A percentile compares a stretch with the other conserved stretches of the same genome.
These are phyloP conservation scores for Pyrocoelia pectoralis DNA, from an alignment of 2,888 invertebrate species.

Conservation along the genomic window DNA sequence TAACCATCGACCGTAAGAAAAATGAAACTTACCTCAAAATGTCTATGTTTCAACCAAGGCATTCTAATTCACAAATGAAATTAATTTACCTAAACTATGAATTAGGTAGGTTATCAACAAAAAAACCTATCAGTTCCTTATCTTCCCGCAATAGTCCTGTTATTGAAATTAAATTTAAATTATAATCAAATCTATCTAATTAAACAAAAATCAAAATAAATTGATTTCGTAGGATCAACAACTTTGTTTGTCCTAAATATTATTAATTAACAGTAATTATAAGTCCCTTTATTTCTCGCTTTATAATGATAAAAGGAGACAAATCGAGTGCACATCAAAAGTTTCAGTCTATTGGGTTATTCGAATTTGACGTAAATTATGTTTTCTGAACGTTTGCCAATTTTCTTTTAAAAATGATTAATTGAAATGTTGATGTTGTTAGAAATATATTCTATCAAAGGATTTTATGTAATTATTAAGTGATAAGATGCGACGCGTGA, in stretches of 20 bases:
- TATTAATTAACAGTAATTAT: background rate
- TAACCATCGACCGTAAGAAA: too few relatives aligned
- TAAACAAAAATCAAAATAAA: background rate
- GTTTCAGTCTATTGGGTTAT: background rate
- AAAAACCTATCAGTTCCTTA: background rate
- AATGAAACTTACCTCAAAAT: background rate
- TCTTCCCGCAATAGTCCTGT: conserved; percentile 7
- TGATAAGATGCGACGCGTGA: background rate
- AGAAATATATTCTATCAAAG: conserved; percentile 8
- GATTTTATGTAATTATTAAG: background rate
- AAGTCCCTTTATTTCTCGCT: background rate
- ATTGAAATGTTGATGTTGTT: conserved; percentile 10
- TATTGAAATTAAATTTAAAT: conserved; percentile 4
- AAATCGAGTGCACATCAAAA: background rate
- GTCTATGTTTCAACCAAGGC: conserved; percentile 9
- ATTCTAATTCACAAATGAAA: conserved; percentile 2
- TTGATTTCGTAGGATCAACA: conserved; percentile 2
- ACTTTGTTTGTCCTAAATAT: background rate
- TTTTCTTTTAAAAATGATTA: conserved; percentile 11
- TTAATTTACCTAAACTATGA: background rate
- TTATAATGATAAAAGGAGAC: background rate
- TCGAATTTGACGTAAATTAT: conserved; percentile 12
- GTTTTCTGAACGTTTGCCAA: conserved; percentile 3
- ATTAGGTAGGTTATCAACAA: conserved; percentile 4
- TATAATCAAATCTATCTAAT: conserved; percentile 7